Conservation (phyloP, 2,113 vertebrate species). For the Nanorana parkeri region DNA sequence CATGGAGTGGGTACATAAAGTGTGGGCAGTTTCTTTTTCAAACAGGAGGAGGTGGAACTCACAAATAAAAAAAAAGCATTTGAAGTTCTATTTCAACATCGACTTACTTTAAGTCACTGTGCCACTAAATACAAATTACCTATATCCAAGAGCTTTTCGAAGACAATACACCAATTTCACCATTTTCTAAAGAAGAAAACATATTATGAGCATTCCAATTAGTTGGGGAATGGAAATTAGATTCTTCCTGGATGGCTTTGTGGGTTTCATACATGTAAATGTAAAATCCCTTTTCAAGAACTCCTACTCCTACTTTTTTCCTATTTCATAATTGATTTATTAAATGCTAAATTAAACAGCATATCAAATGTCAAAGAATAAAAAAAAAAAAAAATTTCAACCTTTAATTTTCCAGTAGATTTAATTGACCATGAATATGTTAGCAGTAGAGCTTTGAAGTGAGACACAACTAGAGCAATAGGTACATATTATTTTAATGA, state of each 20-base stretch:
- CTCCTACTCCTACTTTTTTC: slow-evolving; percentile 2
- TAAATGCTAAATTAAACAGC: slow-evolving; percentile 57
- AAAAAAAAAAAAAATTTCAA: slow-evolving; percentile 59
- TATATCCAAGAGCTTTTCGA: no score
- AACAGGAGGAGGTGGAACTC: no score
- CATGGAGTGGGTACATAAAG: no score
- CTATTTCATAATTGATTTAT: slow-evolving; percentile 58
- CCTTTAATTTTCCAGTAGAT: slow-evolving; percentile 59
- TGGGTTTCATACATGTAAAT: not conserved
- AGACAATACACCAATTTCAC: no score
- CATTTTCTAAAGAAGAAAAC: no score
- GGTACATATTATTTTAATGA: slow-evolving; percentile 71
- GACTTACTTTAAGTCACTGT: no score
- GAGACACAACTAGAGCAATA: slow-evolving; percentile 60
- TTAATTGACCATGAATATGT: slow-evolving; percentile 67
- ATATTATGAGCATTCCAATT: not conserved
- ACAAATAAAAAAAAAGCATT: no score
- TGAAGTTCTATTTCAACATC: no score
- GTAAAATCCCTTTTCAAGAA: not conserved
- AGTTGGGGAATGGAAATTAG: not conserved
- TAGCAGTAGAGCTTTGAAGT: slow-evolving; percentile 65
- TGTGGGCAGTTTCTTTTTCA: no score
- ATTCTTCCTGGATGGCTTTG: not conserved
- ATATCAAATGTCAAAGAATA: slow-evolving; percentile 50
- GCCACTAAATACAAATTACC: no score